phyloP scores from a whole-genome alignment of 2,797 vertebrate species.

The Hydrophis major region DNA sequence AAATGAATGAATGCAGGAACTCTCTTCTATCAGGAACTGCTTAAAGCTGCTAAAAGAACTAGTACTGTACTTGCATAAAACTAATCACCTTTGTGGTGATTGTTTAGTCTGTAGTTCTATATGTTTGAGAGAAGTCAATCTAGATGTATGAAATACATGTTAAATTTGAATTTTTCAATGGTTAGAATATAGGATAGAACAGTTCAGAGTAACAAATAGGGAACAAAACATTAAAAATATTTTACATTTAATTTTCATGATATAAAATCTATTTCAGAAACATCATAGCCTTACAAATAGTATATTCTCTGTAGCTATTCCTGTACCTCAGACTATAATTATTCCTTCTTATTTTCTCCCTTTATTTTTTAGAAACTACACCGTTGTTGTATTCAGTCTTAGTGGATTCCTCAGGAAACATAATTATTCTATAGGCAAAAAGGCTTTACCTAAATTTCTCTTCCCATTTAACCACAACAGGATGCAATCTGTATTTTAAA shows the following conservation, averaged over 20 bases:
- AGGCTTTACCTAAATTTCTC: not conserved
- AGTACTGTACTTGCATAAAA: not conserved
- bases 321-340: not conserved
- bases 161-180: not conserved
- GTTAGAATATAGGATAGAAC: not conserved
- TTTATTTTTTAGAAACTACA: not conserved
- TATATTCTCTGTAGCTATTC: not conserved
- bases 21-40: not conserved
- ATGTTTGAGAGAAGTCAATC: not conserved
- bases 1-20: not conserved
- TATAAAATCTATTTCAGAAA: not conserved
- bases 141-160: not conserved
- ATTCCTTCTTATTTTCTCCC: not conserved
- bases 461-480: not conserved
- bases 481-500: not conserved
- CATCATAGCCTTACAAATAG: not conserved
- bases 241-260: not conserved
- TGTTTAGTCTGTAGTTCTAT: not conserved
- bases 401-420: not conserved
- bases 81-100: not conserved
- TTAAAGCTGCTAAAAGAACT: not conserved
- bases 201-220: not conserved
- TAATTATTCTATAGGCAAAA: not conserved
- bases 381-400: not conserved
- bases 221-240: not conserved